Percentiles rank a stretch among this genome's conserved stretches.
Conservation (phyloP, 2,888 invertebrate genomes). For the Brachyptera risi region DNA sequence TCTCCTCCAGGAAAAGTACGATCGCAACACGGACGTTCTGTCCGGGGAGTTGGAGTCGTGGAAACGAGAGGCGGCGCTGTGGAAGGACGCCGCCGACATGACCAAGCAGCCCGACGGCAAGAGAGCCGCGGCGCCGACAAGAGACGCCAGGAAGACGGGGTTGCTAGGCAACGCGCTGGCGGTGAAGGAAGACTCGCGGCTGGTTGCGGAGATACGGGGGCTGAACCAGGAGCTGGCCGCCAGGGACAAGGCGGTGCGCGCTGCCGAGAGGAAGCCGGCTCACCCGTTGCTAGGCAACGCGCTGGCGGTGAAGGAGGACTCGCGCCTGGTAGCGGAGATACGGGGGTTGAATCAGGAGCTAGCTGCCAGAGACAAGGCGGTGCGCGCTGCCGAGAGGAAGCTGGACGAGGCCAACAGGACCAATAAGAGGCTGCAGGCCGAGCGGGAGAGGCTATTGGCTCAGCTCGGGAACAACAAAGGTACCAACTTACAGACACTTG, state of each 20-base stretch:
- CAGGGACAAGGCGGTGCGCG: constrained; percentile 68
- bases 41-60: constrained; percentile 32
- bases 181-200: constrained; percentile 68
- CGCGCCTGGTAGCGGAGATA: constrained; percentile 73
- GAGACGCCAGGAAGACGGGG: not conserved
- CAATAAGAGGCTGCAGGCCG: constrained; percentile 69
- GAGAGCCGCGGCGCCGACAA: constrained; percentile 12
- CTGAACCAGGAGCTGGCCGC: constrained; percentile 67
- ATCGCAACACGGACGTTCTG: constrained; percentile 35
- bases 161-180: constrained; percentile 11
- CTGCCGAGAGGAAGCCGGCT: constrained; percentile 67
- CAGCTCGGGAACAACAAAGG: too few species aligned
- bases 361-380: constrained; percentile 66
- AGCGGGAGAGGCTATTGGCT: constrained; percentile 55
- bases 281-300: too few species aligned
- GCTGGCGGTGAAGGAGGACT: constrained; percentile 58
- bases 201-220: constrained; percentile 74
- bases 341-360: constrained; percentile 72
- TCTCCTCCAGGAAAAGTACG: constrained; percentile 35
- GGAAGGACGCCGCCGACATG: constrained; percentile 21
- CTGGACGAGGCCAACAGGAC: constrained; percentile 72
- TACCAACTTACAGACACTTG: too few species aligned
- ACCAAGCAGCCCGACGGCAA: not conserved
- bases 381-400: constrained; percentile 68
- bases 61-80: constrained; percentile 23